Base-by-base conservation (phyloP, 1,140 invertebrate species). In the Pentalonia nigronervosa region DNA sequence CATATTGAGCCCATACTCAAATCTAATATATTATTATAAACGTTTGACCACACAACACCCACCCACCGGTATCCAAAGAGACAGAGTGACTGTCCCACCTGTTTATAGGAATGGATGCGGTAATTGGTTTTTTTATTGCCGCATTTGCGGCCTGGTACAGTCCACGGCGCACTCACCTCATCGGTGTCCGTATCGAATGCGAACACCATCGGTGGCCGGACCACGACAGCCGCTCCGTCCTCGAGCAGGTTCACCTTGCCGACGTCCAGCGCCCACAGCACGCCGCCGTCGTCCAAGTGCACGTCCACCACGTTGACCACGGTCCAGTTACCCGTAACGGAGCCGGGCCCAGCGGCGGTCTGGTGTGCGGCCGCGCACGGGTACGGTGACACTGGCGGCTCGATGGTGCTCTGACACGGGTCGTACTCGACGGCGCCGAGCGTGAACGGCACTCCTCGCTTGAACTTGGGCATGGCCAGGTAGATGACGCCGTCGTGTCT, bases 291-390 rank as follows among this genome's bases (percentile, higher is more conserved):
- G 90, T 91, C 90, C 45, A 91, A 23, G 47, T 91, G 36, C 30
- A 91, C 90, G n/a, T 91, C 90, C 30, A 91, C 90, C 7, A 91
- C 47, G 47, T 91, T 91, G 30, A 91, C 90, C 67, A 91, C 9
- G 25, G 90, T 91, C 90, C 56, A 76, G 56, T 36, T 36, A 7
- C 41, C 45, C 8, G 25, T 17, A 17, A 30, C 60, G n/a, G 30
- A 7, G 20, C 21, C 30, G 25, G 56, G 17, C 41, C 3, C 3
- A 2, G n/a, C 25, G 30, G 25, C 60, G 6, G n/a, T n/a, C 20
- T n/a, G 9, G 9, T 91, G 90, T 11, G 90, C 90, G 7, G 67
- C 45, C 67, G 67, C 90, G 67, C 90, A 91, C 67, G 90, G 90
- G n/a, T 91, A 91, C 67, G 90, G 90, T 20, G 47, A 30, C 50